These are phyloP conservation scores for Phyllotreta striolata DNA, from an alignment of 2,888 invertebrate genomes.

Conservation along the genomic window DNA sequence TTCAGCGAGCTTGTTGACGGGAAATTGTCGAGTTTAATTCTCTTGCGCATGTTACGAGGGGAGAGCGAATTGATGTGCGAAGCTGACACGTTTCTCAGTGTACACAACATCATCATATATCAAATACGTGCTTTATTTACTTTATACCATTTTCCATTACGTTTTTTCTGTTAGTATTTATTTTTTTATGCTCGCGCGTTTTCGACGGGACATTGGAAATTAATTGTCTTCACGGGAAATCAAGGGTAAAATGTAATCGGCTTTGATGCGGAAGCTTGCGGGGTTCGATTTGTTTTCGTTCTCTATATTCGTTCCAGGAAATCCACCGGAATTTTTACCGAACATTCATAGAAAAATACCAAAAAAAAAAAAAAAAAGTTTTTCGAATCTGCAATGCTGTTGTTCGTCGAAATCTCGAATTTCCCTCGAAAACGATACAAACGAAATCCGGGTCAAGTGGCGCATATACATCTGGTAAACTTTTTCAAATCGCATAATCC, in stretches of 20 bases:
- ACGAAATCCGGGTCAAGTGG: conserved; percentile 51
- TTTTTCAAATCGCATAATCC: conserved; percentile 53
- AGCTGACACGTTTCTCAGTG: conserved; percentile 6
- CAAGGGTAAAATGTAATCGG: conserved; percentile 25
- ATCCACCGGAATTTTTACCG: too few species aligned
- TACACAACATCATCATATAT: conserved; percentile 14
- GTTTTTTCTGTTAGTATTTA: conserved; percentile 11
- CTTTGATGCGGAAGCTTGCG: conserved; percentile 6
- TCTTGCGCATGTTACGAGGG: too few species aligned
- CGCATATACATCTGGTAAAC: conserved; percentile 46
- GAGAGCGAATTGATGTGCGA: background rate
- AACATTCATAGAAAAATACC: too few species aligned
- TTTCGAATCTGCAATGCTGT: too few species aligned
- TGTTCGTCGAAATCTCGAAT: too few species aligned
- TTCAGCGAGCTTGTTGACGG: too few species aligned
- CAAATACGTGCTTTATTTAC: conserved; percentile 30
- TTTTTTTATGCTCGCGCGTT: too few species aligned
- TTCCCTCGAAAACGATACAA: conserved; percentile 43
- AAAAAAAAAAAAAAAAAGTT: too few species aligned
- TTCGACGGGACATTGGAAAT: conserved; percentile 23
- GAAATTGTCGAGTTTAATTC: too few species aligned
- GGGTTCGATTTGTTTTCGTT: too few species aligned
- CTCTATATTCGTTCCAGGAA: too few species aligned
- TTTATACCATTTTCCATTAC: conserved; percentile 24
- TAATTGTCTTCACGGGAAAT: conserved; percentile 32